Base-by-base conservation (phyloP, 2,888 invertebrate species). In the Molorchus minor region DNA sequence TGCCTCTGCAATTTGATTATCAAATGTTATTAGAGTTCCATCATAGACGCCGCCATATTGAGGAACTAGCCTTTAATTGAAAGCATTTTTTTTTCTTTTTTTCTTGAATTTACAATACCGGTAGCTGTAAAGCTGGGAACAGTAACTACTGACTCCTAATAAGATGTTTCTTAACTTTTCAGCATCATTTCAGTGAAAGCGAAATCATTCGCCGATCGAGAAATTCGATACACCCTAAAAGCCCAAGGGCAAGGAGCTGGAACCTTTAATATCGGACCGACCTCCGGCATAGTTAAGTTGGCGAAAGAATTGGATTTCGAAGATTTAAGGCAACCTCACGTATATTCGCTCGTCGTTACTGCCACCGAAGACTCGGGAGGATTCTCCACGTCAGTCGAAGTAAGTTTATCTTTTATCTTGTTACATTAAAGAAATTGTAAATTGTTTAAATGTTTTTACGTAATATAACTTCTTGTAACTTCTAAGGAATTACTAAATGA, bases 311-410 rank as follows among this genome's bases (percentile, higher is more conserved):
- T 99, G 74, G 98, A 99, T 83, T 98, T 96, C 77, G 98, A 99
- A 83, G 97, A 98, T 81, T 84, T 96, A 64, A 84, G 95, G 45
- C 96, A 97, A 75, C 95, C 96, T 0, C 96, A 96, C 75, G 92
- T 94, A 60, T 98, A 97, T 79, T 93, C 94, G 4, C 82, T 98
- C 65, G 89, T 93, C 67, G 95, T 97, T 51, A 96, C 94, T 2
- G 96, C 96, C 19, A 96, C 96, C 0, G 98, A 98, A 82, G 96
- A 96, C 81, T 96, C 95, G n/a, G 96, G 96, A 49, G 96, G 96
- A 58, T 96, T 96, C 80, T 95, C 95, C 16, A 96, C 95, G 19
- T 93, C 94, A 38, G 95, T 96, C 65, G 96, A 96, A 88, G 94
- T 94, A 82, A 72, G 3, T n/a, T n/a, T n/a, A n/a, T n/a, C n/a